A percentile compares a stretch with the other conserved stretches of the same genome.
These are phyloP conservation scores for Microcebus tavaratra DNA, from an alignment of 2,113 vertebrate genomes.

Conservation along the genomic window DNA sequence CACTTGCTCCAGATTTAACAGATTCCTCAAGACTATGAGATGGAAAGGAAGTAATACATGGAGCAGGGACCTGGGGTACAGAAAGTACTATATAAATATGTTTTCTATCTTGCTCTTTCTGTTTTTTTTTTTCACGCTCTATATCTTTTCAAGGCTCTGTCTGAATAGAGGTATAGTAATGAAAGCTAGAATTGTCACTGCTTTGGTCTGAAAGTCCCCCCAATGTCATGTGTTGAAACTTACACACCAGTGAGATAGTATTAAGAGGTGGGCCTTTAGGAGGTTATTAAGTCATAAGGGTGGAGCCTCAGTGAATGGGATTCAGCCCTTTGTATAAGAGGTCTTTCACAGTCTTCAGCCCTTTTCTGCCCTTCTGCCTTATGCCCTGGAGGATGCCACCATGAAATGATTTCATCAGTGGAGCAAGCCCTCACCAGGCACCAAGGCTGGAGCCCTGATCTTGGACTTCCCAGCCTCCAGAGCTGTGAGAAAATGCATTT, in stretches of 20 bases:
- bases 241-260: neutral
- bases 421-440: neutral
- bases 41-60: neutral
- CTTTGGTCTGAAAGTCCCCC: neutral
- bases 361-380: neutral
- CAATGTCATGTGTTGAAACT: neutral
- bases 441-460: neutral
- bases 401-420: neutral
- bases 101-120: neutral
- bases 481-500: neutral
- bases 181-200: neutral
- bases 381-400: no score
- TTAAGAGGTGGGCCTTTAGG: neutral
- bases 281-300: neutral
- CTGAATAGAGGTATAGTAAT: neutral
- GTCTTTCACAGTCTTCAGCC: rapidly evolving
- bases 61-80: neutral
- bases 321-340: neutral
- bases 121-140: neutral
- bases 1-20: neutral
- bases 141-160: neutral
- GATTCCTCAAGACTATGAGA: neutral
- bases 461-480: neutral
- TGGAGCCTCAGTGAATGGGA: neutral
- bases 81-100: neutral